These are phyloP conservation scores for Lycocerus yunnanus DNA, from an alignment of 2,888 invertebrate species.

Conservation along the genomic window DNA sequence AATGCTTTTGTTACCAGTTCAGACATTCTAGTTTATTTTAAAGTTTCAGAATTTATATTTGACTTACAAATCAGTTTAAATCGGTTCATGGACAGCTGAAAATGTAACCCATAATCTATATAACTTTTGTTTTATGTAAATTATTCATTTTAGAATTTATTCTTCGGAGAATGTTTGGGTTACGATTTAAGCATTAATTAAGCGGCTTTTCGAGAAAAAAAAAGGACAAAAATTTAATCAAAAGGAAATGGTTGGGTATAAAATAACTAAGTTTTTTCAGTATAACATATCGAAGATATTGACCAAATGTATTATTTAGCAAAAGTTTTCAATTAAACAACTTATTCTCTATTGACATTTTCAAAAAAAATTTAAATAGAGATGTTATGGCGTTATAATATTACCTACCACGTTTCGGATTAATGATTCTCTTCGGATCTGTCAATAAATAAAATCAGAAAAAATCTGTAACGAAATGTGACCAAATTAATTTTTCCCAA, in stretches of 20 bases:
- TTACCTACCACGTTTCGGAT: no score
- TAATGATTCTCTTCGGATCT: no score
- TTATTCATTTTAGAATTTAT: conserved; percentile 15
- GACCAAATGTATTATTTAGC: no score
- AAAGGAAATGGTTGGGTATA: background rate
- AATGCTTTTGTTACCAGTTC: conserved; percentile 13
- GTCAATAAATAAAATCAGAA: no score
- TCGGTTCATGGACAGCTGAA: conserved; percentile 19
- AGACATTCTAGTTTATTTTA: conserved; percentile 17
- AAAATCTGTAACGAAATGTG: no score
- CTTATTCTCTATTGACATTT: no score
- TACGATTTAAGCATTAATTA: background rate
- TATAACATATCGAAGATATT: no score
- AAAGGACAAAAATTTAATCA: background rate
- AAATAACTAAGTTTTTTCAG: no score
- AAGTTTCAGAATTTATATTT: conserved; percentile 20
- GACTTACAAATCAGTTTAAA: conserved; percentile 27
- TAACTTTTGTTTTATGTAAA: conserved; percentile 18
- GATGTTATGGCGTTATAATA: no score
- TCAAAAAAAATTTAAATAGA: no score
- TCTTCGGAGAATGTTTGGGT: conserved; percentile 12
- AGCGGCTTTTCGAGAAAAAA: background rate
- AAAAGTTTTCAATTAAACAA: no score
- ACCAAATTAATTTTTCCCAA: no score
- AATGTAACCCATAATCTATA: conserved; percentile 17